These are phyloP conservation scores for Cygnus atratus DNA, from an alignment of 2,113 vertebrate genomes.

Conservation along the genomic window DNA sequence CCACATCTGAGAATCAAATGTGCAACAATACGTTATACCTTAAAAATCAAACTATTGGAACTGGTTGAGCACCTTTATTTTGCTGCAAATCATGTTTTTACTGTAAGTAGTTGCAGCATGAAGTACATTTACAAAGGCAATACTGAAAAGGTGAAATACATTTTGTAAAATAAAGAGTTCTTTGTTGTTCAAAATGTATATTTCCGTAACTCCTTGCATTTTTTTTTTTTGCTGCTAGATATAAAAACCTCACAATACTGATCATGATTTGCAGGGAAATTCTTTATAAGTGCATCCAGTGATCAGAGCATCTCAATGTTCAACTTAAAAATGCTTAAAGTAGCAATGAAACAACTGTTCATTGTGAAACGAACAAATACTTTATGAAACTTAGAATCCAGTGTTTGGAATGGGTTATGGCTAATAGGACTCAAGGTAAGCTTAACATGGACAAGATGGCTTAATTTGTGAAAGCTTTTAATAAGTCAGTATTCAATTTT, in stretches of 20 bases:
- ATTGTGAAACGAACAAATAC: slow-evolving; percentile 66
- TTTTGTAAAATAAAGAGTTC: slow-evolving; percentile 81
- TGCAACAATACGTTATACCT: slow-evolving; percentile 74
- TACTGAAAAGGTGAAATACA: slow-evolving; percentile 73
- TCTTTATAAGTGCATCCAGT: slow-evolving; percentile 55
- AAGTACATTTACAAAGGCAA: slow-evolving; percentile 70
- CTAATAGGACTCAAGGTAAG: slow-evolving; percentile 61
- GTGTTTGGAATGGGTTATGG: slow-evolving; percentile 49
- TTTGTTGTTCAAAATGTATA: slow-evolving; percentile 76
- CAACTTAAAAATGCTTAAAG: slow-evolving; percentile 15
- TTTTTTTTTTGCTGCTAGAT: slow-evolving; percentile 78
- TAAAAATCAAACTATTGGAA: slow-evolving; percentile 69
- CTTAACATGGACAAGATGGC: slow-evolving; percentile 10
- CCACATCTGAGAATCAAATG: slow-evolving; percentile 74
- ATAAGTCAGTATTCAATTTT: slow-evolving; percentile 70
- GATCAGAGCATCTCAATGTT: slow-evolving; percentile 49
- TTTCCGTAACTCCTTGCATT: slow-evolving; percentile 69
- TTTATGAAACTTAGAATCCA: slow-evolving; percentile 25
- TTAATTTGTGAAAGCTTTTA: slow-evolving; percentile 56
- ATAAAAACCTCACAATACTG: slow-evolving; percentile 74
- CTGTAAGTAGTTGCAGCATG: slow-evolving; percentile 70
- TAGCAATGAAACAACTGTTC: slow-evolving; percentile 54
- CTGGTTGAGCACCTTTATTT: slow-evolving; percentile 71
- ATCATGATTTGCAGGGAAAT: slow-evolving; percentile 75
- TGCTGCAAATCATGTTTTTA: slow-evolving; percentile 77